Conservation (phyloP, 1,140 invertebrate species). For the Dermatophagoides farinae region DNA sequence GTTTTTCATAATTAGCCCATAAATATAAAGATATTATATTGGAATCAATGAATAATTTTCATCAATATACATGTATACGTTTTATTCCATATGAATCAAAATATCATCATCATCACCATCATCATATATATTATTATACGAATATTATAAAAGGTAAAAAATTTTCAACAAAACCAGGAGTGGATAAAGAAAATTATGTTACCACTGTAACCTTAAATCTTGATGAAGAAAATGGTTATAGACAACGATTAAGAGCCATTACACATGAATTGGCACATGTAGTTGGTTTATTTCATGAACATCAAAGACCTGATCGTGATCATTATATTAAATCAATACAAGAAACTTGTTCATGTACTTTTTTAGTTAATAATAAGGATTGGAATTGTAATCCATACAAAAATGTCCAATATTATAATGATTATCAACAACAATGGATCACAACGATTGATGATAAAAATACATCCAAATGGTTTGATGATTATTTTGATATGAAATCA, state of each 20-base stretch:
- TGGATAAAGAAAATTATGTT: no score
- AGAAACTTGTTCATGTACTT: no score
- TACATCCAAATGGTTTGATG: no score
- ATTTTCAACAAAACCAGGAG: no score
- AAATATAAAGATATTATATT: conserved; percentile 11
- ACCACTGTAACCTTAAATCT: no score
- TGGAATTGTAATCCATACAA: conserved; percentile 18
- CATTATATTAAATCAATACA: conserved; percentile 12
- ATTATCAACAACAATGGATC: background rate
- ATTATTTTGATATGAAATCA: no score
- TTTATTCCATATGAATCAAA: conserved; percentile 34
- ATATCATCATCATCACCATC: conserved; percentile 33
- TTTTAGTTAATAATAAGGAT: conserved; percentile 16
- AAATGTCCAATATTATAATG: conserved; percentile 15
- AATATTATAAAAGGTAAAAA: background rate
- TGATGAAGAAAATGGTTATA: background rate
- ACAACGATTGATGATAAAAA: no score
- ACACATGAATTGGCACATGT: conserved; percentile 28
- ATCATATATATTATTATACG: conserved; percentile 16
- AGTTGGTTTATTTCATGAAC: conserved; percentile 29
- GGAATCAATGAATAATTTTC: conserved; percentile 32
- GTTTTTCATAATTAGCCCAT: background rate
- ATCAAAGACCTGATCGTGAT: conserved; percentile 26
- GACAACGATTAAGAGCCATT: no score
- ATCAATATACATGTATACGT: conserved; percentile 36